Percentiles rank a stretch among this genome's conserved stretches.
Evolutionary conservation across 2,113 vertebrate genomes (phyloP).

Genomic region (Gymnocephalus cernua): DNA sequence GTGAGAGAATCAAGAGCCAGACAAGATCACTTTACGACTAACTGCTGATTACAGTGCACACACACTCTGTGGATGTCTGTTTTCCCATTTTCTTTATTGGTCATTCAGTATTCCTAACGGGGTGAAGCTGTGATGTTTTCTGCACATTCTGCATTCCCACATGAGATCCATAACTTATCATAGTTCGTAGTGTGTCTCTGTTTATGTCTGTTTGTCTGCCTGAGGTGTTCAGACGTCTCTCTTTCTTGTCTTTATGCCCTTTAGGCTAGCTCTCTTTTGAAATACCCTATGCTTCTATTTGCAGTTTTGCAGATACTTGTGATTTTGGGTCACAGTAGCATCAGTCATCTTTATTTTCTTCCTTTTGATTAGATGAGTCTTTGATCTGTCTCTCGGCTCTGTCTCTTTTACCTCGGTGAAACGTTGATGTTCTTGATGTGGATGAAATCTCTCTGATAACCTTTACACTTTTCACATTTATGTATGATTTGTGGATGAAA

Average conservation of each 20-base stretch:
- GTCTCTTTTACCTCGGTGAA: slow-evolving; percentile 19
- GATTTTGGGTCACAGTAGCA: not conserved
- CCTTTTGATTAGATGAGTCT: slow-evolving; percentile 32
- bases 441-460: slow-evolving; percentile 19
- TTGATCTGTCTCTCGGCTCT: slow-evolving; percentile 17
- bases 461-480: not conserved
- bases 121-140: not conserved
- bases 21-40: not conserved
- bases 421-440: not conserved
- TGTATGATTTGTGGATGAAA: not conserved
- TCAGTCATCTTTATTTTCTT: not conserved
- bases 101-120: slow-evolving; percentile 25
- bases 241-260: not conserved
- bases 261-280: not conserved
- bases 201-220: not conserved
- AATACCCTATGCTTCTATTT: not conserved
- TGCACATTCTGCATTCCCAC: slow-evolving; percentile 3
- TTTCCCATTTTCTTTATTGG: slow-evolving; percentile 15
- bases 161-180: slow-evolving; percentile 4
- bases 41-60: slow-evolving; percentile 17
- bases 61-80: slow-evolving; percentile 3
- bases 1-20: slow-evolving; percentile 79
- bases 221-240: not conserved
- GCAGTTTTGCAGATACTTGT: slow-evolving; percentile 1
- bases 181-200: not conserved